A percentile compares a stretch with the other conserved stretches of the same genome.
phyloP scores from a whole-genome alignment of 35 echinoderm and acorn worm genomes.

The Apostichopus californicus region DNA sequence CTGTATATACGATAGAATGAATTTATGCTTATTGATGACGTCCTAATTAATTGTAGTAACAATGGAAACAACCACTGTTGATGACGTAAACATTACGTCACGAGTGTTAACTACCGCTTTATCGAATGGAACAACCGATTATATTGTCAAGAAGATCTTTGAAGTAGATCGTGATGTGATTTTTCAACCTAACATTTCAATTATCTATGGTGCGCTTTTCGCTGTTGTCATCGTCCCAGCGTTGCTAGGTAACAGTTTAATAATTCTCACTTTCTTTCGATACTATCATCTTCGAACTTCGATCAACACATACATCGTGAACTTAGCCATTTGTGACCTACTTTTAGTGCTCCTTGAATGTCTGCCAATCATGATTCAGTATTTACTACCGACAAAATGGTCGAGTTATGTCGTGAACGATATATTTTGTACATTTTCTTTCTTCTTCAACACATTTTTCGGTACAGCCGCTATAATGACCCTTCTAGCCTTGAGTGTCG shows the following conservation, averaged over 20 bases:
- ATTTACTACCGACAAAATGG: conserved; percentile 54
- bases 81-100: neutral
- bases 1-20: too few species aligned
- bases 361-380: conserved; percentile 67
- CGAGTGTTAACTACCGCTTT: neutral
- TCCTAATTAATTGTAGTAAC: neutral
- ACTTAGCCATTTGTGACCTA: conserved; percentile 88
- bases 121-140: neutral
- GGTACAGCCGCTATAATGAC: conserved; percentile 80
- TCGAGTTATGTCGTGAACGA: conserved; percentile 41
- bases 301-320: conserved; percentile 74
- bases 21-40: too few species aligned
- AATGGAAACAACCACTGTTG: neutral
- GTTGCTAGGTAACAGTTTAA: conserved; percentile 62
- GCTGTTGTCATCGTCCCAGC: conserved; percentile 66
- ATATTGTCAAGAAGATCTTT: neutral
- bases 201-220: conserved; percentile 52
- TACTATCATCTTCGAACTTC: conserved; percentile 59
- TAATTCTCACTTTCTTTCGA: conserved; percentile 45
- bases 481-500: conserved; percentile 74
- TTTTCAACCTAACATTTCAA: conserved; percentile 43
- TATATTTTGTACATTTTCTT: conserved; percentile 60
- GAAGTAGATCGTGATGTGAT: conserved; percentile 59
- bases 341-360: conserved; percentile 72
- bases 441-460: conserved; percentile 80